phyloP scores from a whole-genome alignment of 2,888 invertebrate genomes.

The Ctena decussata region DNA sequence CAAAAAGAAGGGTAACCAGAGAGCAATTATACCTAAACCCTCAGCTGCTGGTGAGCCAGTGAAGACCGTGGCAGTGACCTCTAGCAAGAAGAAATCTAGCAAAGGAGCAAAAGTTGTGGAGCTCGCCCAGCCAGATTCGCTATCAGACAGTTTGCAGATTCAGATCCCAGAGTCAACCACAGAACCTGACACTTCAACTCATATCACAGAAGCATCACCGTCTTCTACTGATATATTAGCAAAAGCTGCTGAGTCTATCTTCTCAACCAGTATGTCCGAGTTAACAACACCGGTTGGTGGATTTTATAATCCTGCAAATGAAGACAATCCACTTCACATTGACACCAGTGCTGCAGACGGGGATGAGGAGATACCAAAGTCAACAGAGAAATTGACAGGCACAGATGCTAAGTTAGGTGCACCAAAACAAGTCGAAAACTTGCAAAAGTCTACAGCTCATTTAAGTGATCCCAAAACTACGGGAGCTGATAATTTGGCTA shows the following conservation, averaged over 20 bases:
- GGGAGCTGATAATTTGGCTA: neutral
- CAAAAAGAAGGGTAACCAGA: constrained; percentile 69
- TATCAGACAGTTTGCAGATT: constrained; percentile 60
- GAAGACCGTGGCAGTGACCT: neutral
- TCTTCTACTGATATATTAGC: constrained; percentile 84
- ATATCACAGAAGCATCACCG: constrained; percentile 54
- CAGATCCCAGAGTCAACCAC: constrained; percentile 67
- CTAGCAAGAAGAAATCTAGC: constrained; percentile 58
- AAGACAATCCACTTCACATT: constrained; percentile 82
- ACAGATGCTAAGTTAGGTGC: neutral
- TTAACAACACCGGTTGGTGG: constrained; percentile 74
- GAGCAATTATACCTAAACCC: constrained; percentile 77
- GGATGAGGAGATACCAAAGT: constrained; percentile 69
- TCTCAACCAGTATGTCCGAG: constrained; percentile 73
- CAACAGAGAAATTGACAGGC: constrained; percentile 44
- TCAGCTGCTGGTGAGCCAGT: constrained; percentile 26
- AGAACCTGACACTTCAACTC: constrained; percentile 59
- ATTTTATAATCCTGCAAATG: constrained; percentile 83
- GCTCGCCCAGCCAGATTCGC: constrained; percentile 48
- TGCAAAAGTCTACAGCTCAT: neutral
- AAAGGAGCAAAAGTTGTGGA: constrained; percentile 42
- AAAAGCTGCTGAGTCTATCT: constrained; percentile 87
- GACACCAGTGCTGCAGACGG: constrained; percentile 81
- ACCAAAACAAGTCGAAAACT: neutral
- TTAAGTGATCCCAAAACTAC: neutral